These are phyloP conservation scores for Parasteatoda lunata DNA, from an alignment of 2,888 invertebrate species.

Conservation along the genomic window DNA sequence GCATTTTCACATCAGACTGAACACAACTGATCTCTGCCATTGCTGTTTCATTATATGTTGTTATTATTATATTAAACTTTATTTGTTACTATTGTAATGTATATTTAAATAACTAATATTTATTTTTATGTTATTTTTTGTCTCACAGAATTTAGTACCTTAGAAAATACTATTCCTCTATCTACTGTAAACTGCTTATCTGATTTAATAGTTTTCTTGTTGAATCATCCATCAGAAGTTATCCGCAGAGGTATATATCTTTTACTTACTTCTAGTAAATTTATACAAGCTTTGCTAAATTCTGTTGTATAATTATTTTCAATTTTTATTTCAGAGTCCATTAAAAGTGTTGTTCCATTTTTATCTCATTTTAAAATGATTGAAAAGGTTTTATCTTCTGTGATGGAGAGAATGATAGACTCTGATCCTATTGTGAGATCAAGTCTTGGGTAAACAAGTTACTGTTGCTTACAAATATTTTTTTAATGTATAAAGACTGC, in stretches of 20 bases:
- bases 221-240: slow-evolving; percentile 37
- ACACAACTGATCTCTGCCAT: too few species aligned
- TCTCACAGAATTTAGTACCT: not conserved
- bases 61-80: too few species aligned
- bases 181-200: slow-evolving; percentile 24
- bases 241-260: slow-evolving; percentile 41
- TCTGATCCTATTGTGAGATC: slow-evolving; percentile 32
- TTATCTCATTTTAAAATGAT: slow-evolving; percentile 42
- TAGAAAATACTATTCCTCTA: not conserved
- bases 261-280: not conserved
- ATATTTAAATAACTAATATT: too few species aligned
- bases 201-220: slow-evolving; percentile 28
- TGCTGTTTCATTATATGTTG: too few species aligned
- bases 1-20: too few species aligned
- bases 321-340: slow-evolving; percentile 32
- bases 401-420: slow-evolving; percentile 34
- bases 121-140: not conserved
- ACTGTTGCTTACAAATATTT: too few species aligned
- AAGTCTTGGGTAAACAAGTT: slow-evolving; percentile 37
- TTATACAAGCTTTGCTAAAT: not conserved
- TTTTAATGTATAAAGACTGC: too few species aligned
- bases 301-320: not conserved
- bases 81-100: too few species aligned
- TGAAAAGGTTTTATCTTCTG: slow-evolving; percentile 34
- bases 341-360: slow-evolving; percentile 20